Conservation (phyloP, 2,113 vertebrate species). For the Corythornis vintsioides region DNA sequence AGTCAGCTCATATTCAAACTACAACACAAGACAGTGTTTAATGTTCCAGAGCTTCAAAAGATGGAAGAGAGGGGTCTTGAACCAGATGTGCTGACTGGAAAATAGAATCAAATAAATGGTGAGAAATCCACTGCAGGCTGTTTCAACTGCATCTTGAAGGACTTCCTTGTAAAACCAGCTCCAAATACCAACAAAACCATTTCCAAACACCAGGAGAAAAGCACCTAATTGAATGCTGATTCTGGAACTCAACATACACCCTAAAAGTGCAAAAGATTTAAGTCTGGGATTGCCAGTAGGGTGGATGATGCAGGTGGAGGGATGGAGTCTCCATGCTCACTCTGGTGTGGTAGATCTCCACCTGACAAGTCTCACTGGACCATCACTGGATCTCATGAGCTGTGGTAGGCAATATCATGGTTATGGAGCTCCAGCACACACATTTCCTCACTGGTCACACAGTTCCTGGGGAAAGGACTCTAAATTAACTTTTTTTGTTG, state of each 20-base stretch:
- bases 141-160: not conserved
- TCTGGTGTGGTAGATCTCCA: not conserved
- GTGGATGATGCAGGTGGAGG: not conserved
- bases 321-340: fast-evolving
- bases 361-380: fast-evolving
- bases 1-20: conserved; percentile 40
- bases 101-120: not conserved
- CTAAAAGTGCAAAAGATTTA: not conserved
- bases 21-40: conserved; percentile 38
- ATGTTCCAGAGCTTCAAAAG: conserved; percentile 50
- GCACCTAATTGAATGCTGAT: not conserved
- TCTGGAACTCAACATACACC: not conserved
- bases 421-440: not conserved
- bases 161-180: not conserved
- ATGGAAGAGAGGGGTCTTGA: conserved; percentile 34
- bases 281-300: not conserved
- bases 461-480: not conserved
- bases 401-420: not conserved
- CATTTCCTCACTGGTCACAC: not conserved
- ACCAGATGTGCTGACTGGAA: conserved; percentile 24
- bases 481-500: not conserved
- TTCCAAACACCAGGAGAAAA: not conserved
- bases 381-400: not conserved
- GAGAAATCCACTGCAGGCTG: not conserved
- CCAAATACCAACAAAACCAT: not conserved